Percentiles rank a stretch among this genome's conserved stretches.
Evolutionary conservation across 2,888 invertebrate genomes (phyloP).

Genomic region (Calameuta filiformis): DNA sequence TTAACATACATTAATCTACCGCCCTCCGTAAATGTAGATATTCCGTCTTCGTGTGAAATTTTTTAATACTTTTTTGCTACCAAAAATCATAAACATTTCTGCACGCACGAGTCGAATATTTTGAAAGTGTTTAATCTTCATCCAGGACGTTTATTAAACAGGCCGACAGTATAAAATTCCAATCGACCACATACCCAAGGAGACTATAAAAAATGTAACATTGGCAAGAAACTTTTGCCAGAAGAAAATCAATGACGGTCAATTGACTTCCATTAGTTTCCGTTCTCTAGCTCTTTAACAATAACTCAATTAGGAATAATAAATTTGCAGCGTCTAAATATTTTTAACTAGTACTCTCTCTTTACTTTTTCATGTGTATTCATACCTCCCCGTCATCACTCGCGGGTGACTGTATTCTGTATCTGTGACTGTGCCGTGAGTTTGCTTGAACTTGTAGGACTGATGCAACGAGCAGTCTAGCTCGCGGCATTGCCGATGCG

Average conservation of each 20-base stretch:
- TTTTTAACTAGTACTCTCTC: not conserved
- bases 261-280: not conserved
- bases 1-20: not conserved
- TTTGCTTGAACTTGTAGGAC: not conserved
- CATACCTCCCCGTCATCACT: not conserved
- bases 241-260: not conserved
- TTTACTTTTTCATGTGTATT: not conserved
- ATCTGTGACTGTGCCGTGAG: not conserved
- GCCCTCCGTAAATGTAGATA: not conserved
- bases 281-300: not conserved
- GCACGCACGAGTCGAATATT: not conserved
- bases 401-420: not conserved
- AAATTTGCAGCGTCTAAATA: not conserved
- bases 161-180: not conserved
- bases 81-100: not conserved
- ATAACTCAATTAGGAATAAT: not conserved
- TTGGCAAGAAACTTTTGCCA: not conserved
- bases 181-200: not conserved
- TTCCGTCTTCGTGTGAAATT: not conserved
- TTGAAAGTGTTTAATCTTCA: not conserved
- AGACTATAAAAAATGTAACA: not conserved
- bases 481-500: constrained; percentile 1
- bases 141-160: not conserved
- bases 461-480: not conserved
- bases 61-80: not conserved